These are phyloP conservation scores for Thinocorus orbignyianus DNA, from an alignment of 2,113 vertebrate genomes.

Conservation along the genomic window DNA sequence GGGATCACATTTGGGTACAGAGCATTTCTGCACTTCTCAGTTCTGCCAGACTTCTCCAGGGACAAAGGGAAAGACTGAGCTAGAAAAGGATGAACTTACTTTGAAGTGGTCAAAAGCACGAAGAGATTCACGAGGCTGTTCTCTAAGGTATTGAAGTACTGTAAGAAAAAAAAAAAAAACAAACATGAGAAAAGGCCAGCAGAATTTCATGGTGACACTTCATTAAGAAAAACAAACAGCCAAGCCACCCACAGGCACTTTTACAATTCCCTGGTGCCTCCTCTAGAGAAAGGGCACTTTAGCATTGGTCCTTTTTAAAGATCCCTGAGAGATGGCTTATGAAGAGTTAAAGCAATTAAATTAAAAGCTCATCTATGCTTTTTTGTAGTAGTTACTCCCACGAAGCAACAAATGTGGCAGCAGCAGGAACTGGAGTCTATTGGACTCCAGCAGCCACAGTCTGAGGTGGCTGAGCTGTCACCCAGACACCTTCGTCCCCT, in stretches of 20 bases:
- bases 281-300: not conserved
- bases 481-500: not conserved
- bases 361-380: not conserved
- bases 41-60: not conserved
- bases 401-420: not conserved
- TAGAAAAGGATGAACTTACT: slow-evolving; percentile 80
- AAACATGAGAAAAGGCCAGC: not conserved
- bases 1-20: not conserved
- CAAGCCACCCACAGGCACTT: not conserved
- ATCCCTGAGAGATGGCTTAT: not conserved
- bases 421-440: not conserved
- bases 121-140: slow-evolving; percentile 97
- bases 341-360: not conserved
- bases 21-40: not conserved
- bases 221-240: not conserved
- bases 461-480: not conserved
- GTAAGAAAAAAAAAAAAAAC: not conserved
- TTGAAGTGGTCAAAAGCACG: slow-evolving; percentile 95
- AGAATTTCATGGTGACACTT: not conserved
- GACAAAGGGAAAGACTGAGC: not conserved
- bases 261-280: not conserved
- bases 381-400: not conserved
- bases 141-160: slow-evolving; percentile 97
- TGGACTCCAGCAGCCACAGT: not conserved
- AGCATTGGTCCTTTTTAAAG: not conserved